phyloP scores from a whole-genome alignment of 2,888 invertebrate genomes.

The Tetrapedia diversipes region DNA sequence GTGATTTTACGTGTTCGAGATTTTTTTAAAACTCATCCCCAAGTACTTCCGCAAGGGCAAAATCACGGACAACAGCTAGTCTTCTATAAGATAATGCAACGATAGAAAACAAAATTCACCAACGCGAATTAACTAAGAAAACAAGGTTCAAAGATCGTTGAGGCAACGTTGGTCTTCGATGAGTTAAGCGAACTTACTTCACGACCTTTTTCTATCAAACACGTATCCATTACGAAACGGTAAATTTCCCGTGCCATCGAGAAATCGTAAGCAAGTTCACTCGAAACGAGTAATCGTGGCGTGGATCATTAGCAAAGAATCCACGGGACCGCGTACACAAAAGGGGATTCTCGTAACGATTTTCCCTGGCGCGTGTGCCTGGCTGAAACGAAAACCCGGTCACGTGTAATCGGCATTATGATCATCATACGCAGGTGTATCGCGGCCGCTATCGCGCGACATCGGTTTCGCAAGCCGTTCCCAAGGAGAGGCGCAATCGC shows the following conservation, averaged over 20 bases:
- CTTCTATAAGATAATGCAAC: no score
- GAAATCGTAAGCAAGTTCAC: constrained; percentile 1
- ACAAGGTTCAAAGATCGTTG: no score
- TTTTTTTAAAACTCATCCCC: no score
- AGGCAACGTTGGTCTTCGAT: no score
- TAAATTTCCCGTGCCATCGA: not conserved
- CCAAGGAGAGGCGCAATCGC: constrained; percentile 73
- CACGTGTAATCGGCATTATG: constrained; percentile 75
- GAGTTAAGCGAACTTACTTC: no score
- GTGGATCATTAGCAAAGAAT: constrained; percentile 42
- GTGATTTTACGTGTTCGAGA: no score
- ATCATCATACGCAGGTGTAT: constrained; percentile 69
- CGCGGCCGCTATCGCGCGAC: constrained; percentile 77
- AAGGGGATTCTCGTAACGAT: constrained; percentile 56
- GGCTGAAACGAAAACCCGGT: constrained; percentile 68
- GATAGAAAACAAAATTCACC: no score
- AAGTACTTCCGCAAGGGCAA: no score
- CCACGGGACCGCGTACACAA: constrained; percentile 29
- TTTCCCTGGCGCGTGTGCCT: constrained; percentile 66
- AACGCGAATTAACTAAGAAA: no score
- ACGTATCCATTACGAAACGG: no score
- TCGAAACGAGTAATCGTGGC: constrained; percentile 19
- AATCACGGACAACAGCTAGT: no score
- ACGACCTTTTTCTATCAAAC: no score
- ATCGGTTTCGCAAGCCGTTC: constrained; percentile 79